Percentiles rank a stretch among this genome's conserved stretches.
phyloP scores from a whole-genome alignment of 2,113 vertebrate species.

The Megaceryle torquata region DNA sequence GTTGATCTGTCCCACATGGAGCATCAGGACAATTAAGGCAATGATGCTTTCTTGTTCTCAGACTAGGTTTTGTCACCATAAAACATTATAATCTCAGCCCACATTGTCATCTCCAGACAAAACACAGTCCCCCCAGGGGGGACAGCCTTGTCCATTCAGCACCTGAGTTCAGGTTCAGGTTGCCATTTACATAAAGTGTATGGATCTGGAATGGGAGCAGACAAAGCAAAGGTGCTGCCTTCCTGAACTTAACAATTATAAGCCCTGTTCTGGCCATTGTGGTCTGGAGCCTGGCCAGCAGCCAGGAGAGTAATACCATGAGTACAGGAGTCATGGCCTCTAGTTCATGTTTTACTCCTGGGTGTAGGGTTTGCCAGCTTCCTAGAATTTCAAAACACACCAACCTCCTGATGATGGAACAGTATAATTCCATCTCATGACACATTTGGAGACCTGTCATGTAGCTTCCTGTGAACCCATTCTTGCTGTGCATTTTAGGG shows the following conservation, averaged over 20 bases:
- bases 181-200: neutral
- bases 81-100: neutral
- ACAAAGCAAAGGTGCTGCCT: rapidly evolving
- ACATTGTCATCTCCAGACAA: neutral
- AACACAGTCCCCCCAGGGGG: rapidly evolving
- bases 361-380: neutral
- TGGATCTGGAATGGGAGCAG: rapidly evolving
- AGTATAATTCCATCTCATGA: neutral
- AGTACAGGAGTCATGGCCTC: neutral
- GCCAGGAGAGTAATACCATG: neutral
- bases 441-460: neutral
- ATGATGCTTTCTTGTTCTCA: neutral
- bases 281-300: neutral
- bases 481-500: neutral
- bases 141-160: neutral
- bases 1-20: neutral
- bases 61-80: neutral
- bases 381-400: neutral
- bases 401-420: neutral
- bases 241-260: neutral
- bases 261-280: neutral
- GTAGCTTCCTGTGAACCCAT: neutral
- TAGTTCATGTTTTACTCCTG: neutral
- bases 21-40: neutral
- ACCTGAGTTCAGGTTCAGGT: neutral